These are phyloP conservation scores for Subacronicta megacephala DNA, from an alignment of 2,888 invertebrate species.

Conservation along the genomic window DNA sequence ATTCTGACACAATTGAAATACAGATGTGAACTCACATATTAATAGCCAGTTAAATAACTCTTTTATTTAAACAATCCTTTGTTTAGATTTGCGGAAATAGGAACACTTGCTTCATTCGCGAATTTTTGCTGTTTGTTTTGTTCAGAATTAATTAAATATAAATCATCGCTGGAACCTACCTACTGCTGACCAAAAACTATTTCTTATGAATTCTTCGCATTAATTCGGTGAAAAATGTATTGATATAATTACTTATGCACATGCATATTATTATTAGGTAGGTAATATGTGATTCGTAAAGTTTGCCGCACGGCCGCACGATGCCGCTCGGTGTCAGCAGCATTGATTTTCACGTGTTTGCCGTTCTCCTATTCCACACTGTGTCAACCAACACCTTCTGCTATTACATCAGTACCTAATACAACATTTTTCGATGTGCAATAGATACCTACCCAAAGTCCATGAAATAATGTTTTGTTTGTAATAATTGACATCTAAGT, in stretches of 20 bases:
- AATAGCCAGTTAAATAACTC: conserved; percentile 20
- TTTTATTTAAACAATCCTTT: conserved; percentile 25
- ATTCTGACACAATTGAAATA: conserved; percentile 47
- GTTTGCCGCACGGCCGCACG: too few relatives aligned
- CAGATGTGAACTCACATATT: conserved; percentile 39
- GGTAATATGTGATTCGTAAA: too few relatives aligned
- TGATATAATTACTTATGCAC: too few relatives aligned
- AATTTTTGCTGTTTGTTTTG: conserved; percentile 5
- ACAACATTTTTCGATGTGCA: conserved; percentile 3
- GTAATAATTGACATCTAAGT: conserved; percentile 9
- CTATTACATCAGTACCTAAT: conserved; percentile 15
- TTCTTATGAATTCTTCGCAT: too few relatives aligned
- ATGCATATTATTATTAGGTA: too few relatives aligned
- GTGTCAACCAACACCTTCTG: conserved; percentile 27
- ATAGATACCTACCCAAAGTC: not conserved
- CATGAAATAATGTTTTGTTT: conserved; percentile 24
- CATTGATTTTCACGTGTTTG: conserved; percentile 2
- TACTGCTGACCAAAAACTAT: too few relatives aligned
- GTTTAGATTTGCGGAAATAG: conserved; percentile 31
- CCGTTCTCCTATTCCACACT: conserved; percentile 8
- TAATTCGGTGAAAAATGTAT: too few relatives aligned
- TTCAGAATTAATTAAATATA: conserved; percentile 1
- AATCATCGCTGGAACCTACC: too few relatives aligned
- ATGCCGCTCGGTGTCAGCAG: not conserved
- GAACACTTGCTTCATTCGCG: not conserved